Conservation (phyloP, 2,888 invertebrate genomes). For the Elysia crispata region DNA sequence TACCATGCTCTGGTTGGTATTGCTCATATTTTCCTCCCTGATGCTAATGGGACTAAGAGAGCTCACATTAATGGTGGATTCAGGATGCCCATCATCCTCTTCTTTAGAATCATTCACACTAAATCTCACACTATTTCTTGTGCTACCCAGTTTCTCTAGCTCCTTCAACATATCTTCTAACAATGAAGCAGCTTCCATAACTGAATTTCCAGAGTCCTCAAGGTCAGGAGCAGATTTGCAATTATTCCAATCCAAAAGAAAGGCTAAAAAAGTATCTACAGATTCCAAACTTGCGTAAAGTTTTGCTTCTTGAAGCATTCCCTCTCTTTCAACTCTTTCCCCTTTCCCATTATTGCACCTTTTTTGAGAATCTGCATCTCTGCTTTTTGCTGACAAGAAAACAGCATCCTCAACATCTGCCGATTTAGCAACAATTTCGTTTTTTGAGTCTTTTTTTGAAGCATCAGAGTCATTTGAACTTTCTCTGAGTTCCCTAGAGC, state of each 20-base stretch:
- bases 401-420: background rate
- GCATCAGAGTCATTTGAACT: background rate
- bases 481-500: background rate
- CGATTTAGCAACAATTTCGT: background rate
- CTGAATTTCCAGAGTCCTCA: slow-evolving; percentile 44
- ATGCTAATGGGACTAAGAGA: slow-evolving; percentile 9
- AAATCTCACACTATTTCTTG: background rate
- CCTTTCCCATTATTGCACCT: background rate
- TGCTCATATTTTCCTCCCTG: background rate
- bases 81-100: background rate
- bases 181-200: slow-evolving; percentile 52
- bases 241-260: slow-evolving; percentile 58
- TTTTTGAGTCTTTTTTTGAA: no score
- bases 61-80: background rate
- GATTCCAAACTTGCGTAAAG: slow-evolving; percentile 52
- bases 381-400: background rate
- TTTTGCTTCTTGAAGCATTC: slow-evolving; percentile 36
- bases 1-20: no score
- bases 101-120: background rate
- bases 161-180: slow-evolving; percentile 50
- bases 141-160: background rate
- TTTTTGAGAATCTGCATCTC: no score
- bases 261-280: slow-evolving; percentile 66
- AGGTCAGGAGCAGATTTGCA: slow-evolving; percentile 48
- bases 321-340: no score